Conservation (phyloP, 2,113 vertebrate genomes). For the Turnix velox region DNA sequence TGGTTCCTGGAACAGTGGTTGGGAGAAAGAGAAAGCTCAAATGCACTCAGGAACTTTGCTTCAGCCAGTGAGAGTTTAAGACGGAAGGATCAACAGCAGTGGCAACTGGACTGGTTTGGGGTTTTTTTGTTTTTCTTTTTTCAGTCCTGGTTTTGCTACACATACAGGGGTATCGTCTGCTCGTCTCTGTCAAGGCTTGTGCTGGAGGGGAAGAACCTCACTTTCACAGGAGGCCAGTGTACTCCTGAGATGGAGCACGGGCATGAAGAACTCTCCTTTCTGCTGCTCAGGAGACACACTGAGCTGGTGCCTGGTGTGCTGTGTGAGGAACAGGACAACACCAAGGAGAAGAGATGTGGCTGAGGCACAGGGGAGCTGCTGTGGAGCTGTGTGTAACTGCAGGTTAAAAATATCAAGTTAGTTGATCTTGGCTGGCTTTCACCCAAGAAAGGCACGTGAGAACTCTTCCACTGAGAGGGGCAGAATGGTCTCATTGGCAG, state of each 20-base stretch:
- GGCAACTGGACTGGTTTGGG: not conserved
- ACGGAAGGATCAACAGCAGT: not conserved
- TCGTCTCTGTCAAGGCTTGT: too few species aligned
- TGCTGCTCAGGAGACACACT: accelerated
- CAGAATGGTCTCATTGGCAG: not conserved
- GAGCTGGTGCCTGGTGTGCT: not conserved
- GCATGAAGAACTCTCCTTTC: not conserved
- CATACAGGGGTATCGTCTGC: not conserved
- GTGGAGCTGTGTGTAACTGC: not conserved
- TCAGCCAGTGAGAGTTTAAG: not conserved
- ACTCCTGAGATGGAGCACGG: accelerated
- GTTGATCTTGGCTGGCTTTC: not conserved
- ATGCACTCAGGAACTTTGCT: accelerated
- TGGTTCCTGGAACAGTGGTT: accelerated
- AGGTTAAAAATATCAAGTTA: not conserved
- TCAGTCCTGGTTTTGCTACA: not conserved
- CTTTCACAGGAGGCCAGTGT: accelerated
- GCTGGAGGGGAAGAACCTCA: not conserved
- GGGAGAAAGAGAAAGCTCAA: not conserved
- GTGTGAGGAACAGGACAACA: not conserved
- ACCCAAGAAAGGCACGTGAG: not conserved
- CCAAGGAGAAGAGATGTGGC: not conserved
- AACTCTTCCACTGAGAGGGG: not conserved
- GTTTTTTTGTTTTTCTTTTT: too few species aligned
- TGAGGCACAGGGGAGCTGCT: not conserved